phyloP scores from a whole-genome alignment of 2,888 invertebrate genomes.

The Nomada goodeniana region DNA sequence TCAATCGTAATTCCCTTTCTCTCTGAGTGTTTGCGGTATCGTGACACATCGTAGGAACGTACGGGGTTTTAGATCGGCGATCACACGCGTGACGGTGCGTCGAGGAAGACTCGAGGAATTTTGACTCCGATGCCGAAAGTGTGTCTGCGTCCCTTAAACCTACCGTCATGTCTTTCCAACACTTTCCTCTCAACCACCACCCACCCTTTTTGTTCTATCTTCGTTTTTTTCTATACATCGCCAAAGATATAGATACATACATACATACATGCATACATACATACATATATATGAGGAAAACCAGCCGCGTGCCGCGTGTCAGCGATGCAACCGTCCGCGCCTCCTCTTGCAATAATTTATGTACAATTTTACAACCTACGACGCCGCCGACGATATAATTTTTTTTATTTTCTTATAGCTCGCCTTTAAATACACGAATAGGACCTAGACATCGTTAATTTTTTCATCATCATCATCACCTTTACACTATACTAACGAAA shows the following conservation, averaged over 20 bases:
- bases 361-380: conserved; percentile 87
- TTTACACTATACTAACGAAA: conserved; percentile 85
- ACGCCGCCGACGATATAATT: conserved; percentile 84
- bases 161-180: conserved; percentile 11
- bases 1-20: neutral
- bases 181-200: neutral
- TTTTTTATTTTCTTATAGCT: conserved; percentile 75
- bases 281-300: conserved; percentile 67
- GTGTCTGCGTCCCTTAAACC: conserved; percentile 23
- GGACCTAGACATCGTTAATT: conserved; percentile 85
- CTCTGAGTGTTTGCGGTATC: conserved; percentile 51
- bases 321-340: conserved; percentile 83
- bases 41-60: conserved; percentile 70
- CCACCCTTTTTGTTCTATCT: conserved; percentile 4
- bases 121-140: conserved; percentile 68
- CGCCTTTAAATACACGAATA: conserved; percentile 83
- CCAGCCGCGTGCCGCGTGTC: conserved; percentile 77
- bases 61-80: conserved; percentile 60
- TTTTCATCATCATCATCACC: conserved; percentile 71
- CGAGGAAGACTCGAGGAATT: conserved; percentile 62
- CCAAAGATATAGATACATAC: conserved; percentile 65
- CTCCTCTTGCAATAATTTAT: conserved; percentile 87
- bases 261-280: conserved; percentile 52
- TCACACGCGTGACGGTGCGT: conserved; percentile 44
- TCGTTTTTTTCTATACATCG: conserved; percentile 61